A percentile compares a stretch with the other conserved stretches of the same genome.
These are phyloP conservation scores for Brenthis ino DNA, from an alignment of 2,888 invertebrate genomes.

Conservation along the genomic window DNA sequence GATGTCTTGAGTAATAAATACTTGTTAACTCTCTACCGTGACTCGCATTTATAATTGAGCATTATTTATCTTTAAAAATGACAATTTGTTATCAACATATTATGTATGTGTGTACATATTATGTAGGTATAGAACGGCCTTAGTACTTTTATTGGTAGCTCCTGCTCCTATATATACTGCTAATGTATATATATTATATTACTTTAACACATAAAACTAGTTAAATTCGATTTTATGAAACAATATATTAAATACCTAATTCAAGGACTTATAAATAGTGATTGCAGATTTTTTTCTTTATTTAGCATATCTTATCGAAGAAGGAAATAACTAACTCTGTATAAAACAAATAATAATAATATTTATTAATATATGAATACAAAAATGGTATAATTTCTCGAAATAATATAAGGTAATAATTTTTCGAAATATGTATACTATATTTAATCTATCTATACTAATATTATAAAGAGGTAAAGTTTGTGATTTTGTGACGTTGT, in stretches of 20 bases:
- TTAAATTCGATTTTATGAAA: not conserved
- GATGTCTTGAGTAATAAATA: not conserved
- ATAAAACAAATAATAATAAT: too few relatives aligned
- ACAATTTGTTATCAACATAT: slow-evolving; percentile 12
- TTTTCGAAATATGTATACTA: too few relatives aligned
- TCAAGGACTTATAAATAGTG: too few relatives aligned
- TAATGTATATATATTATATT: not conserved
- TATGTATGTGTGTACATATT: not conserved
- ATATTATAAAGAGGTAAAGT: too few relatives aligned
- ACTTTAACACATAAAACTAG: not conserved
- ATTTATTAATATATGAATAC: too few relatives aligned
- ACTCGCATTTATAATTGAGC: slow-evolving; percentile 18
- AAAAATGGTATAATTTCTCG: too few relatives aligned
- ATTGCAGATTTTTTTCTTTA: too few relatives aligned
- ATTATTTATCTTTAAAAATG: slow-evolving; percentile 9
- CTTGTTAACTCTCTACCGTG: slow-evolving; percentile 1
- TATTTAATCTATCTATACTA: too few relatives aligned
- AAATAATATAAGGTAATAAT: too few relatives aligned
- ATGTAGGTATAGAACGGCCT: slow-evolving; percentile 2
- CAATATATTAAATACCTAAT: not conserved
- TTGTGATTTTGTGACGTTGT: too few relatives aligned
- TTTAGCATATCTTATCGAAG: too few relatives aligned
- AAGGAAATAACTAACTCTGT: too few relatives aligned
- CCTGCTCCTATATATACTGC: not conserved
- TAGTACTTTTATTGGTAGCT: slow-evolving; percentile 11